phyloP scores from a whole-genome alignment of 2,797 vertebrate genomes.

The Onychomys torridus region DNA sequence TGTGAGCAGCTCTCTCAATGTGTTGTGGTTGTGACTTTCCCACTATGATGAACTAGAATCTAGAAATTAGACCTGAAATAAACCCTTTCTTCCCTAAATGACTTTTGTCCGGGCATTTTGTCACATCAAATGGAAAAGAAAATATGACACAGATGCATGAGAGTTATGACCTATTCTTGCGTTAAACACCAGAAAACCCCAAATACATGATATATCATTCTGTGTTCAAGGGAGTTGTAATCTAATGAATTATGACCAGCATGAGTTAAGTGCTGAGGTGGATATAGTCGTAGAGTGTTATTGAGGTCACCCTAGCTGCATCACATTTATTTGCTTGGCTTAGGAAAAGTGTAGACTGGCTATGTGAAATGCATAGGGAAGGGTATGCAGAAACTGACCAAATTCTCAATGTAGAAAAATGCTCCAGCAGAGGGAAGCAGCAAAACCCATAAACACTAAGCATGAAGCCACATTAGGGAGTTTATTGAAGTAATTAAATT shows the following conservation, averaged over 20 bases:
- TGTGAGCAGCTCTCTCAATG: background rate
- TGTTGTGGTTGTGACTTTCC: background rate
- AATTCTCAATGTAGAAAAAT: background rate
- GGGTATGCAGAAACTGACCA: background rate
- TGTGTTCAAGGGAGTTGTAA: background rate
- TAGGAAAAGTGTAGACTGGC: background rate
- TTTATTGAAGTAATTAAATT: background rate
- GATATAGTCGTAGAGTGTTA: background rate
- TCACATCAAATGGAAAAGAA: background rate
- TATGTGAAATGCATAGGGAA: background rate
- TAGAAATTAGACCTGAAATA: background rate
- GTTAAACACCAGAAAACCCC: background rate
- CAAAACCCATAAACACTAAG: background rate
- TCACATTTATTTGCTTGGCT: background rate
- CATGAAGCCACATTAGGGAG: background rate
- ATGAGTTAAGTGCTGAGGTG: background rate
- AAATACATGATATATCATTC: background rate
- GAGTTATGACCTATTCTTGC: background rate
- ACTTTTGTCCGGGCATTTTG: background rate
- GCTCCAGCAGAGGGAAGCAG: background rate
- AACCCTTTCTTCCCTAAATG: background rate
- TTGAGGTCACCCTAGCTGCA: background rate
- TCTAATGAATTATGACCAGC: background rate
- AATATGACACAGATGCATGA: background rate
- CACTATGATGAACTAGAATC: background rate